These are phyloP conservation scores for Neuroterus valhalla DNA, from an alignment of 1,140 invertebrate species.

Conservation along the genomic window DNA sequence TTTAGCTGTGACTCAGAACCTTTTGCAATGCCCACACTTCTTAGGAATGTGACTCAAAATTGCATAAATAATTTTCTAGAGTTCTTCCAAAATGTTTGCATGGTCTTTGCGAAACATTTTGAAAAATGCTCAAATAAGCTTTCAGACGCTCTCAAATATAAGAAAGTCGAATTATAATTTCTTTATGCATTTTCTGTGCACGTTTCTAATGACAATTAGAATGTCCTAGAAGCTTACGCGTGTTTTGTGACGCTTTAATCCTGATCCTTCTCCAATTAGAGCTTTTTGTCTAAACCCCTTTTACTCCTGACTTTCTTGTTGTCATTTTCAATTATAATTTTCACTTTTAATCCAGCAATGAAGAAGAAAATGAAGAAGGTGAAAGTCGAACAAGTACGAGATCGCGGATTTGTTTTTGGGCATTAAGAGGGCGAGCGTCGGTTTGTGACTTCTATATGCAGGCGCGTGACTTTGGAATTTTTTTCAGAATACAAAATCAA, in stretches of 20 bases:
- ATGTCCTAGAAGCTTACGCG: background rate
- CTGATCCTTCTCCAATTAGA: constrained; percentile 13
- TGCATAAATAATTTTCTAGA: too few relatives aligned
- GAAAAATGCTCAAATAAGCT: too few relatives aligned
- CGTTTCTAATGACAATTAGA: background rate
- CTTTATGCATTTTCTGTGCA: constrained; percentile 7
- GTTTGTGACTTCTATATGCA: constrained; percentile 27
- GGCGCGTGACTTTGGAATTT: constrained; percentile 8
- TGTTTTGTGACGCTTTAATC: constrained; percentile 24
- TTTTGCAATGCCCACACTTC: too few relatives aligned
- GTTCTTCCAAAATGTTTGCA: too few relatives aligned
- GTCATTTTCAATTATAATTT: constrained; percentile 37
- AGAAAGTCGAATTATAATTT: too few relatives aligned
- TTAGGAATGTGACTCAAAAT: too few relatives aligned
- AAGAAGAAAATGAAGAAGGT: constrained; percentile 34
- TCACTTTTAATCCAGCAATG: constrained; percentile 3
- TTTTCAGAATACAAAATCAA: background rate
- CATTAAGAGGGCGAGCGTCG: constrained; percentile 41
- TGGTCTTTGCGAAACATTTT: too few relatives aligned
- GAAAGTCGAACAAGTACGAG: constrained; percentile 34
- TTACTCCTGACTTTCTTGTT: constrained; percentile 22
- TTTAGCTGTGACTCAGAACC: too few relatives aligned
- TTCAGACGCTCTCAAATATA: too few relatives aligned
- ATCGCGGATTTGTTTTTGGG: constrained; percentile 32
- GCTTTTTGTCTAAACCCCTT: constrained; percentile 10